These are phyloP conservation scores for Lophotis ruficrista DNA, from an alignment of 2,113 vertebrate genomes.

Conservation along the genomic window DNA sequence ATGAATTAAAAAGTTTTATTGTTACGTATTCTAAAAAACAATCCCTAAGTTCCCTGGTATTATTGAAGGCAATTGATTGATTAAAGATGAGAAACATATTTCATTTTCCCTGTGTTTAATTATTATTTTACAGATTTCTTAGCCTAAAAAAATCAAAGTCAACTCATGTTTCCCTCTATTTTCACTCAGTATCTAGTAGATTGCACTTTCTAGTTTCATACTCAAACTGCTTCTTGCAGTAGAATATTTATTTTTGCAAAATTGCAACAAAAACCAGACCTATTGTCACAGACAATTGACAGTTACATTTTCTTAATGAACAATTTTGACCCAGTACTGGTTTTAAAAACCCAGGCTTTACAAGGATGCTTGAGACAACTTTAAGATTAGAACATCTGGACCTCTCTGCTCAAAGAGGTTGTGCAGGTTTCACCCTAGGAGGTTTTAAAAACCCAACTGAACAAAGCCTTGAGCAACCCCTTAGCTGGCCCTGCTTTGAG, in stretches of 20 bases:
- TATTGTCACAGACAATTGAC: not conserved
- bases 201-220: not conserved
- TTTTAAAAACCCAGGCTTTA: not conserved
- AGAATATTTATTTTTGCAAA: not conserved
- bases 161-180: not conserved
- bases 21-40: not conserved
- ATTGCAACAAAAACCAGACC: not conserved
- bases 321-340: not conserved
- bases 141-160: not conserved
- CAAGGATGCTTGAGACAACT: not conserved
- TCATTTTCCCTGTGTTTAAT: not conserved
- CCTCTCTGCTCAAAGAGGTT: not conserved
- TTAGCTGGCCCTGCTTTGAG: not conserved
- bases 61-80: not conserved
- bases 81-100: not conserved
- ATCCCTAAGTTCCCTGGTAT: not conserved
- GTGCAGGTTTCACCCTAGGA: not conserved
- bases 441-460: not conserved
- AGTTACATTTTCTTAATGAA: not conserved
- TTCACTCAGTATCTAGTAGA: not conserved
- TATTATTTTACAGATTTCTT: not conserved
- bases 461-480: not conserved
- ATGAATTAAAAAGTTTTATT: not conserved
- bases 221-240: not conserved
- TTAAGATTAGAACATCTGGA: not conserved